Evolutionary conservation across 2,113 vertebrate genomes (phyloP).

Genomic region (Corythaeola cristata): DNA sequence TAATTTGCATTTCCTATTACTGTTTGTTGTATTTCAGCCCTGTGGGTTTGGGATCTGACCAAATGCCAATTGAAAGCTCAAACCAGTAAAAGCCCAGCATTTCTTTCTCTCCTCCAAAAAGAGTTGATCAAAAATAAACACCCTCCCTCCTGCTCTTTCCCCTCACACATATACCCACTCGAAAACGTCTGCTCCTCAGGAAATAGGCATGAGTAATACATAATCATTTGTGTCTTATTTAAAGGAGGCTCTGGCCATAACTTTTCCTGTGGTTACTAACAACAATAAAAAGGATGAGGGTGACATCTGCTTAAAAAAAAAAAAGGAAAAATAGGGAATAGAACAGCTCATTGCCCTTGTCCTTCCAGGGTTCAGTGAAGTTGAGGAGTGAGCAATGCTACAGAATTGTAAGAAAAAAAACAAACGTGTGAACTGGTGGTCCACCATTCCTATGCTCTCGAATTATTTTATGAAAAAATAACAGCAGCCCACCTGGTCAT

Average conservation of each 20-base stretch:
- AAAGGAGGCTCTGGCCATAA: neutral
- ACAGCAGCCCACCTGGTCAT: neutral
- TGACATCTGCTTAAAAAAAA: neutral
- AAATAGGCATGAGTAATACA: neutral
- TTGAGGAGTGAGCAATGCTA: neutral
- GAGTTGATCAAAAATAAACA: neutral
- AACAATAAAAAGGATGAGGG: neutral
- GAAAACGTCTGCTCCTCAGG: neutral
- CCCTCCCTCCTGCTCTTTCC: neutral
- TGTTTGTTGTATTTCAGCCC: neutral
- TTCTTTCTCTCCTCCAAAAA: neutral
- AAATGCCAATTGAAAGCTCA: neutral
- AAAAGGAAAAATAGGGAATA: neutral
- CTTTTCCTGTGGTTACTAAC: neutral
- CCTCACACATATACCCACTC: neutral
- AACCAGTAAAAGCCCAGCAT: neutral
- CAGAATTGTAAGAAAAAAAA: neutral
- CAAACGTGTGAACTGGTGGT: neutral
- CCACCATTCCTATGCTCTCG: neutral
- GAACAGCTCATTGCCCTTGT: neutral
- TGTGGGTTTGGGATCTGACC: neutral
- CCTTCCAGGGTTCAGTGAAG: neutral
- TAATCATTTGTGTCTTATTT: neutral
- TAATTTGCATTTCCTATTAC: slow-evolving; percentile 17
- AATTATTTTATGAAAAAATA: neutral